Evolutionary conservation across 2,113 vertebrate species (phyloP).

Genomic region (Melanerpes aurifrons): DNA sequence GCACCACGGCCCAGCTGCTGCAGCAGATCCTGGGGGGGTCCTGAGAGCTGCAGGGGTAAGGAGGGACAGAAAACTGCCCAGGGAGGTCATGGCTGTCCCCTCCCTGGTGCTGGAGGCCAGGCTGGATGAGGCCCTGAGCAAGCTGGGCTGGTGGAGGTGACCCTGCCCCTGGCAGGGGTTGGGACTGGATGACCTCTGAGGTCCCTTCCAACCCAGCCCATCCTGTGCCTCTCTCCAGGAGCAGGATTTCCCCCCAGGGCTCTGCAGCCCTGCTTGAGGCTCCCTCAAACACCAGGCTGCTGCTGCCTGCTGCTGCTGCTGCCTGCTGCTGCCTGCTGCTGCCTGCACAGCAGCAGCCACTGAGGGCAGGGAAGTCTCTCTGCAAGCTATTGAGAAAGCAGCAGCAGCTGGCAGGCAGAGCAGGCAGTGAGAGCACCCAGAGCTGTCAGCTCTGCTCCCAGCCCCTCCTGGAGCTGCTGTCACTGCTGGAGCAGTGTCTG

Average conservation of each 20-base stretch:
- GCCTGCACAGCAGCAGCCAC: neutral
- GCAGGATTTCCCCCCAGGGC: rapidly evolving
- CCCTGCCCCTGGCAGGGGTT: too few relatives aligned
- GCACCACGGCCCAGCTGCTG: rapidly evolving
- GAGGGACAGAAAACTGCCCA: neutral
- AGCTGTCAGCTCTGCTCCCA: neutral
- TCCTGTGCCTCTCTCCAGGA: too few relatives aligned
- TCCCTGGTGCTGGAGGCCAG: too few relatives aligned
- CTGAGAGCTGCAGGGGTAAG: neutral
- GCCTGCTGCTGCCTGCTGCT: too few relatives aligned
- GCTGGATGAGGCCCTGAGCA: too few relatives aligned
- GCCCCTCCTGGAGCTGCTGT: rapidly evolving
- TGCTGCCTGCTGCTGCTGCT: too few relatives aligned
- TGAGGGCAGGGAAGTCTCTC: neutral
- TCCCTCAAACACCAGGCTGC: rapidly evolving
- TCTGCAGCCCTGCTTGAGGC: rapidly evolving
- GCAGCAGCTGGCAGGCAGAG: neutral
- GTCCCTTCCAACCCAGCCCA: too few relatives aligned
- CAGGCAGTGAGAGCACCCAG: neutral
- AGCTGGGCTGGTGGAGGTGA: too few relatives aligned
- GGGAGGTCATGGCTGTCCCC: too few relatives aligned
- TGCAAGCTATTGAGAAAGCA: neutral
- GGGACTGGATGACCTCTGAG: too few relatives aligned
- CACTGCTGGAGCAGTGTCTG: neutral
- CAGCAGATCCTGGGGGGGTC: rapidly evolving